These are phyloP conservation scores for Pseudanteris insignis DNA, from an alignment of 2,888 invertebrate genomes.

Conservation along the genomic window DNA sequence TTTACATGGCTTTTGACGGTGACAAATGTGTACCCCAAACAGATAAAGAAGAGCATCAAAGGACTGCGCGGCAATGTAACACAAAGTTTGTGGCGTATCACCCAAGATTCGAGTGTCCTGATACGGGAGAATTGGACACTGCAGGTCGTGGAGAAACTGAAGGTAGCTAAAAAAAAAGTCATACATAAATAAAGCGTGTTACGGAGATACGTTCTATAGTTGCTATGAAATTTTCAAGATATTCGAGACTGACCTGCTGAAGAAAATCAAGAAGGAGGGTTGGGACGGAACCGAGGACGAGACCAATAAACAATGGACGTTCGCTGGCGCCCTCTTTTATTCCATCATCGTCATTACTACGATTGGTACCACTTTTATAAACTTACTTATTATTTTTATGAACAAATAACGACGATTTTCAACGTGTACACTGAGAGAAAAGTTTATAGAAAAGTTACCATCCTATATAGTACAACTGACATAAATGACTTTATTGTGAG, in stretches of 20 bases:
- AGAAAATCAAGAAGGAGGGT: conserved; percentile 86
- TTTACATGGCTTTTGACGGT: conserved; percentile 20
- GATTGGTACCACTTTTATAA: conserved; percentile 76
- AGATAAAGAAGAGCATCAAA: conserved; percentile 83
- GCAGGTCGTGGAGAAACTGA: conserved; percentile 71
- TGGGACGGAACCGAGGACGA: conserved; percentile 85
- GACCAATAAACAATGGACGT: conserved; percentile 79
- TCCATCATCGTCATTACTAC: conserved; percentile 96
- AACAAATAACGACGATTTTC: too few species aligned
- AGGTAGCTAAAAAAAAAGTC: conserved; percentile 55
- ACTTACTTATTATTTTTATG: too few species aligned
- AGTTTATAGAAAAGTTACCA: too few species aligned
- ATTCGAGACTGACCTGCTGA: conserved; percentile 78
- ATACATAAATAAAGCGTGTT: conserved; percentile 37
- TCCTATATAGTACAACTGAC: too few species aligned
- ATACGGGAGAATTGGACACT: conserved; percentile 83
- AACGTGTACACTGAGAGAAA: too few species aligned
- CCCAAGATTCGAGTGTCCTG: conserved; percentile 72
- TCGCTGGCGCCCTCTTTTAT: conserved; percentile 90
- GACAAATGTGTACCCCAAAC: conserved; percentile 36
- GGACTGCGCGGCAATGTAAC: conserved; percentile 79
- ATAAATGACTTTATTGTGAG: too few species aligned
- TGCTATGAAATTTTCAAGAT: conserved; percentile 42
- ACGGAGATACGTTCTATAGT: conserved; percentile 30
- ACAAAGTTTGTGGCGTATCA: conserved; percentile 81